These are phyloP conservation scores for Chrysocyon brachyurus DNA, from an alignment of 2,797 vertebrate species.

Conservation along the genomic window DNA sequence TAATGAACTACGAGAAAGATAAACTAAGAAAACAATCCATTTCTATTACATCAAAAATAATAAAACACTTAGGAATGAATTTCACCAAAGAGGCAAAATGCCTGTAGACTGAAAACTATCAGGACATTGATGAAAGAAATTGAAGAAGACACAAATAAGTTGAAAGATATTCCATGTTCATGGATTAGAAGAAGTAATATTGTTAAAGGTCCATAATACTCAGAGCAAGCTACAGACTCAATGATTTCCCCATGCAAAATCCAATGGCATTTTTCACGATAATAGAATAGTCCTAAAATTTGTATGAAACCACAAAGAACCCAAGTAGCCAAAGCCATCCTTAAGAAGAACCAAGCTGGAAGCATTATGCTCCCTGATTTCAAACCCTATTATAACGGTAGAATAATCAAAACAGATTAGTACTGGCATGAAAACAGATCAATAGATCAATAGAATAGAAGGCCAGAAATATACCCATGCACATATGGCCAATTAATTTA, in stretches of 20 bases:
- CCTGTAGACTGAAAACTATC: neutral
- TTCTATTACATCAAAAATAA: neutral
- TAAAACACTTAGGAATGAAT: neutral
- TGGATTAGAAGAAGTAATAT: neutral
- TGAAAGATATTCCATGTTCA: neutral
- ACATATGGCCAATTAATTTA: neutral
- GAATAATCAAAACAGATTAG: neutral
- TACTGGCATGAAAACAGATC: neutral
- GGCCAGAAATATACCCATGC: neutral
- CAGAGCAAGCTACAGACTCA: neutral
- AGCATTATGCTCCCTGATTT: neutral
- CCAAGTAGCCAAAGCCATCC: neutral
- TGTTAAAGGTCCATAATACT: neutral
- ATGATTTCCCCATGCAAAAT: neutral
- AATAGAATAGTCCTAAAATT: neutral
- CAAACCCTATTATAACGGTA: neutral
- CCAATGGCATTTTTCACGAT: neutral
- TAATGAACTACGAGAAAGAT: neutral
- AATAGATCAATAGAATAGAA: neutral
- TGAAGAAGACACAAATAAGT: neutral
- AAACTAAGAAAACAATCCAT: neutral
- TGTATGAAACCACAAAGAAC: neutral
- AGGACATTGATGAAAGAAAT: neutral
- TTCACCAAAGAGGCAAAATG: neutral
- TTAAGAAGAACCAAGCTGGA: neutral